These are phyloP conservation scores for Dicranocentrus wangi DNA, from an alignment of 2,888 invertebrate species.

Conservation along the genomic window DNA sequence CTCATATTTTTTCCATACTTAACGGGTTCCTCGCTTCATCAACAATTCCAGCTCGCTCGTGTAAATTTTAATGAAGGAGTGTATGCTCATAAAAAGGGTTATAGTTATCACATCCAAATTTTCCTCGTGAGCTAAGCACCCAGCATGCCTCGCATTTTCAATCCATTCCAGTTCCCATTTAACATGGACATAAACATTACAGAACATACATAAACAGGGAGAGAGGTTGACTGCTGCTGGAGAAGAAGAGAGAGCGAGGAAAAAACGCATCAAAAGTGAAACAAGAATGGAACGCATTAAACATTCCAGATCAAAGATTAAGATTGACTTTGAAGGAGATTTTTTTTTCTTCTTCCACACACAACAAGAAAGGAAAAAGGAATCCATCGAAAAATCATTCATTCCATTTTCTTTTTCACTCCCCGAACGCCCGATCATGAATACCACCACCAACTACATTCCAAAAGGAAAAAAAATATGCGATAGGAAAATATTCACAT, in stretches of 20 bases:
- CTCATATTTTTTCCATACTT: too few species aligned
- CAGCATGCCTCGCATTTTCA: neutral
- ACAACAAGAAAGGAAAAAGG: conserved; percentile 11
- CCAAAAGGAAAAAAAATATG: neutral
- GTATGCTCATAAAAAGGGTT: conserved; percentile 34
- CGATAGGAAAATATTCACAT: neutral
- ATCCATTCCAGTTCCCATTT: conserved; percentile 54
- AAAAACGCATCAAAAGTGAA: conserved; percentile 23
- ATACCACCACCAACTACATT: too few species aligned
- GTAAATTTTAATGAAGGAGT: too few species aligned
- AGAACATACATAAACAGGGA: conserved; percentile 26
- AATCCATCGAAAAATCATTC: conserved; percentile 59
- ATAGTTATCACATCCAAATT: conserved; percentile 57
- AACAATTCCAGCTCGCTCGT: too few species aligned
- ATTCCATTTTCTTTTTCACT: conserved; percentile 40
- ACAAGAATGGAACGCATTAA: conserved; percentile 54
- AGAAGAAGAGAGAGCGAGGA: conserved; percentile 10
- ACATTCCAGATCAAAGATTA: conserved; percentile 63
- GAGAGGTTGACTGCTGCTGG: conserved; percentile 29
- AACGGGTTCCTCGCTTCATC: too few species aligned
- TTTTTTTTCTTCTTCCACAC: neutral
- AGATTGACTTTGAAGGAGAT: conserved; percentile 41
- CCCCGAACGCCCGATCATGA: neutral
- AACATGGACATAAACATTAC: conserved; percentile 59
- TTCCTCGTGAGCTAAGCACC: neutral